Base-by-base conservation (phyloP, 2,797 vertebrate genomes). In the Pipistrellus pygmaeus region DNA sequence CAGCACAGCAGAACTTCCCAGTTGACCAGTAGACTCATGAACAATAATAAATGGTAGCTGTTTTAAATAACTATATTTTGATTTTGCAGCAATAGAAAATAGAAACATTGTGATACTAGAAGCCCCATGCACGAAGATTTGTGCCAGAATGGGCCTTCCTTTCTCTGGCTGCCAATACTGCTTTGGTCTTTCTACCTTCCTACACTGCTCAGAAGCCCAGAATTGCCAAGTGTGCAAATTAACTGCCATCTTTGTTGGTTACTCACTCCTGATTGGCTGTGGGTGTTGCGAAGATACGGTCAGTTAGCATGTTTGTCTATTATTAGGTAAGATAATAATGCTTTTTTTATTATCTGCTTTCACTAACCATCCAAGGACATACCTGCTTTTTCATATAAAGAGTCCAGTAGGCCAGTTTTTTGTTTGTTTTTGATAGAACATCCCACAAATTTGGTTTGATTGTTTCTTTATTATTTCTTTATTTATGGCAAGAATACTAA, bases 41-140 rank as follows among this genome's bases (percentile, higher is more conserved):
- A 7, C 20, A 73, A 1, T 88, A 68, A 35, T 48, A 80, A 46
- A 53, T 55, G 20, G 57, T 41, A 64, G 60, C 75, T 93, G 5
- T 57, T 96, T 93, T 66, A 82, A 91, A 35, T 80, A 41, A 68
- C 48, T 84, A 41, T 53, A 57, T 60, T 83, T 93, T 69, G 60
- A 44, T 88, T 93, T 87, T 69, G 27, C n/a, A 84, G 27, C 73
- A 82, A 6, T 82, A 85, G 82, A 66, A 44, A 81, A 68, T 64
- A 53, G 48, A 46, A 83, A 48, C 6, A 27, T 90, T 84, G 15
- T 20, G 51, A 53, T 53, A 53, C 51, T 53, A 53, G 51, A 53
- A 53, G 51, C 18, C 51, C 18, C 1, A 53, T 20, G 18, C 17
- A 53, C 2, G 18, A 18, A 53, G 51, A 53, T 53, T 53, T 18